Conservation (phyloP, 1,140 invertebrate genomes). For the Vanessa tameamea region DNA sequence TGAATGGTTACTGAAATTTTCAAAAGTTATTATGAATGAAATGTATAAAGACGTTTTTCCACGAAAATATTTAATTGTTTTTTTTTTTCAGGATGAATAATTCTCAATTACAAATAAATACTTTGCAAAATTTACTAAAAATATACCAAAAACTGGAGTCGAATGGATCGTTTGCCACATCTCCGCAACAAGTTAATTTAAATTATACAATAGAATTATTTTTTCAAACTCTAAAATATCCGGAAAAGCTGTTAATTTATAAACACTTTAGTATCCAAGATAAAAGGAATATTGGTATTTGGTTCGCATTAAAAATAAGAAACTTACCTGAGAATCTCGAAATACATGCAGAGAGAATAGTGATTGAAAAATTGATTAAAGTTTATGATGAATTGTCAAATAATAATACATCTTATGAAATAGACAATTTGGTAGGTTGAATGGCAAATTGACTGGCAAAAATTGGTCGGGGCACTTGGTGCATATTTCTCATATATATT, state of each 20-base stretch:
- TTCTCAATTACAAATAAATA: constrained; percentile 22
- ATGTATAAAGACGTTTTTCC: too few relatives aligned
- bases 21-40: too few relatives aligned
- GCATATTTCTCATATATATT: constrained; percentile 3
- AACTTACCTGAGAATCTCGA: constrained; percentile 48
- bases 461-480: neutral
- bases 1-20: too few relatives aligned
- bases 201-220: constrained; percentile 47
- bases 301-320: constrained; percentile 48
- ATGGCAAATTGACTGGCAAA: constrained; percentile 4
- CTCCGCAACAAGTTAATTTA: constrained; percentile 58
- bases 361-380: constrained; percentile 42
- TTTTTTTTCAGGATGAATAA: constrained; percentile 24
- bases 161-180: constrained; percentile 40
- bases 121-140: constrained; percentile 37
- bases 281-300: constrained; percentile 45
- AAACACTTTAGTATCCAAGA: constrained; percentile 45
- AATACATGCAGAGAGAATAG: constrained; percentile 36
- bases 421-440: constrained; percentile 26
- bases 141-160: constrained; percentile 53
- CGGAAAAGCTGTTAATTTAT: constrained; percentile 52
- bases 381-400: constrained; percentile 33
- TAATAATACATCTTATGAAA: constrained; percentile 1
- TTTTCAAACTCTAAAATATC: constrained; percentile 46
- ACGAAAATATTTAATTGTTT: neutral